Evolutionary conservation across 2,113 vertebrate species (phyloP).

Genomic region (Paramormyrops kingsleyae): DNA sequence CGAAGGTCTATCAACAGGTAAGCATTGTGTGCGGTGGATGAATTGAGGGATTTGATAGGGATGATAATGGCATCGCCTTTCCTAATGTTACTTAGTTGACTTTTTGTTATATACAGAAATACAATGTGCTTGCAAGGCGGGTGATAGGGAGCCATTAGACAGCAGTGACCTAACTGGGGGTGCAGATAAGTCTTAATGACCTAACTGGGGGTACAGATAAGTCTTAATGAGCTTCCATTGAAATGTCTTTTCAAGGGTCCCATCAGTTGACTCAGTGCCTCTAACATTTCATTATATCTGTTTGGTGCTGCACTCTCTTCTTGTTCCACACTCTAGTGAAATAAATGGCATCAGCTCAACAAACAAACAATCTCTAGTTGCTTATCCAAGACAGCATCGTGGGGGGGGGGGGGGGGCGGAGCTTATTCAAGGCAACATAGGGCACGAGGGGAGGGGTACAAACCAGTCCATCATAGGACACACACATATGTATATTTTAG

Average conservation of each 20-base stretch:
- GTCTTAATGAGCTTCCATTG: slow-evolving; percentile 12
- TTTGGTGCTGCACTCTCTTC: neutral
- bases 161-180: neutral
- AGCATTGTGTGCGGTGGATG: neutral
- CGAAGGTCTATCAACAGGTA: neutral
- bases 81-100: neutral
- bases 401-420: neutral
- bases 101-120: neutral
- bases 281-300: neutral
- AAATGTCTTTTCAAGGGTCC: neutral
- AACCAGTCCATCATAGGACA: neutral
- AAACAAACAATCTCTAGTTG: neutral
- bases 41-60: neutral
- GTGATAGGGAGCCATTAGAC: neutral
- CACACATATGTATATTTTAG: neutral
- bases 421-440: neutral
- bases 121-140: neutral
- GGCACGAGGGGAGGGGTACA: neutral
- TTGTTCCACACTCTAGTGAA: neutral
- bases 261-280: neutral
- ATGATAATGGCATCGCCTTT: neutral
- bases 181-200: slow-evolving; percentile 13
- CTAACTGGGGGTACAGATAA: neutral
- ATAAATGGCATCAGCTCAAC: neutral
- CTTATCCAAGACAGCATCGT: neutral